A percentile compares a stretch with the other conserved stretches of the same genome.
Conservation (phyloP, 2,888 invertebrate species). For the Dichetophora obliterata region DNA sequence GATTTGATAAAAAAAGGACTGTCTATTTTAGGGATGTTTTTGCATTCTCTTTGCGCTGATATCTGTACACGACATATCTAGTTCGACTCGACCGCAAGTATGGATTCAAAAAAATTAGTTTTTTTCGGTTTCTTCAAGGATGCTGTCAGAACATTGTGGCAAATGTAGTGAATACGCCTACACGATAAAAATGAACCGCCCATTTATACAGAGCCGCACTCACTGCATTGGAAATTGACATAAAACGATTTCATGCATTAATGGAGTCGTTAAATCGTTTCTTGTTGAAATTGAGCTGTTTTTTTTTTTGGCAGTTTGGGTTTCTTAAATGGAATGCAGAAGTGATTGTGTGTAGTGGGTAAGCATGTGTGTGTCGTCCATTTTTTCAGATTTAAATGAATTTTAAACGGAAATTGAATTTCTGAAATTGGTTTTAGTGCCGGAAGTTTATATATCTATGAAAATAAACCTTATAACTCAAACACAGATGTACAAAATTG, state of each 20-base stretch:
- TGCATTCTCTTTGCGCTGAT: neutral
- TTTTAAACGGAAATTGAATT: neutral
- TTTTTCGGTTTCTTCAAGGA: neutral
- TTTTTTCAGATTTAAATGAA: neutral
- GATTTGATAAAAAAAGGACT: constrained; percentile 48
- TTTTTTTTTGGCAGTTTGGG: neutral
- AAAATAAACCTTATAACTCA: no score
- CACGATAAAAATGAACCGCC: constrained; percentile 32
- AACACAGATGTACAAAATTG: no score
- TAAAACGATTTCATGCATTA: constrained; percentile 62
- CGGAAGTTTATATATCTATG: no score
- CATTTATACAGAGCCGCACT: neutral
- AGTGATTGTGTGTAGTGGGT: neutral
- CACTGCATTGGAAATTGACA: constrained; percentile 38
- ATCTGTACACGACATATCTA: neutral
- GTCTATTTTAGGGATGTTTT: constrained; percentile 42
- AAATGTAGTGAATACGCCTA: constrained; percentile 45
- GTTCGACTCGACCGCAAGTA: neutral
- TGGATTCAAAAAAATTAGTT: neutral
- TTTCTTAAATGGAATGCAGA: neutral
- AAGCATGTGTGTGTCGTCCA: no score
- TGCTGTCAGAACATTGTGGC: constrained; percentile 21
- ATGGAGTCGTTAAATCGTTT: constrained; percentile 64
- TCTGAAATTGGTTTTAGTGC: no score
- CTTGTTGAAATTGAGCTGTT: constrained; percentile 33